Percentiles rank a stretch among this genome's conserved stretches.
Conservation (phyloP, 2,888 invertebrate species). For the Cactoblastis cactorum region DNA sequence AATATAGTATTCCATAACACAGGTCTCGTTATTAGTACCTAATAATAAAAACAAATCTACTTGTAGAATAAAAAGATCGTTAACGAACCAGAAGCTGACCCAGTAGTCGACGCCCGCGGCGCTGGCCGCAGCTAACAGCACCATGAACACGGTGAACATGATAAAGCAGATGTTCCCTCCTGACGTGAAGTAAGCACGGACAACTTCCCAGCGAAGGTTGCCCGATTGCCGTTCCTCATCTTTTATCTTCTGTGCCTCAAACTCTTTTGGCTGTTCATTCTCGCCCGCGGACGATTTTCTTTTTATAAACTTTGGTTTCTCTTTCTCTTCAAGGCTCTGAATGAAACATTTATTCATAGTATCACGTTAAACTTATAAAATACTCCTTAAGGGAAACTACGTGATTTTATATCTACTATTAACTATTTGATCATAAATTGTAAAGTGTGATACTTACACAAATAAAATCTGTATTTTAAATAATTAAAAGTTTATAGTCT, state of each 20-base stretch:
- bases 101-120: constrained; percentile 84
- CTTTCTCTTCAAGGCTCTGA: constrained; percentile 42
- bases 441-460: no score
- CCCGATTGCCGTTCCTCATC: constrained; percentile 65
- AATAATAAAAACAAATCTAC: no score
- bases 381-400: no score
- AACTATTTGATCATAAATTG: no score
- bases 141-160: constrained; percentile 40
- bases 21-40: no score
- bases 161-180: constrained; percentile 56
- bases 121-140: constrained; percentile 76
- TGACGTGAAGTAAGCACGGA: constrained; percentile 54
- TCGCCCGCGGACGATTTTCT: constrained; percentile 36
- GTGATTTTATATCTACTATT: no score
- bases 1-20: no score
- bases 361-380: no score
- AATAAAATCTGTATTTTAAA: no score
- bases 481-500: no score
- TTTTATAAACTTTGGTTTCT: constrained; percentile 31
- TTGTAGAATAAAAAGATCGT: no score
- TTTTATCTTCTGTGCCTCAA: constrained; percentile 57
- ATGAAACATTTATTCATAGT: no score
- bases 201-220: constrained; percentile 59
- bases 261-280: constrained; percentile 46
- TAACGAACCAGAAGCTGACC: constrained; percentile 83